phyloP scores from a whole-genome alignment of 2,797 vertebrate genomes.

The Cyclura pinguis region DNA sequence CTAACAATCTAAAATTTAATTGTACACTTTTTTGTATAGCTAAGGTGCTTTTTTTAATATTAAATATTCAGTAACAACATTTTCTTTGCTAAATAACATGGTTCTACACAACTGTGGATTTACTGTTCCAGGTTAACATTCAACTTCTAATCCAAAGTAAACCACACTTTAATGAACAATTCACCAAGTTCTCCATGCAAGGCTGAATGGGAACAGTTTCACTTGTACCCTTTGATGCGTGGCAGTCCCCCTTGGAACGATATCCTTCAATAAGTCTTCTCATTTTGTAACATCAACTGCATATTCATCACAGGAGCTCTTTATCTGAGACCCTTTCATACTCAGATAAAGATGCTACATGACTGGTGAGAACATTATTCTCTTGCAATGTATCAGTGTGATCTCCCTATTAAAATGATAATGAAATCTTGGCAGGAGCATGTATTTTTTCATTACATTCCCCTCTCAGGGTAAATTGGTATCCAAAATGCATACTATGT shows the following conservation, averaged over 20 bases:
- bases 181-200: background rate
- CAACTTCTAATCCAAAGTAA: background rate
- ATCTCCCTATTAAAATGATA: constrained; percentile 58
- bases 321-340: constrained; percentile 47
- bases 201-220: background rate
- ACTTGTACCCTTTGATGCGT: background rate
- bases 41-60: background rate
- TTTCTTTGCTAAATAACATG: background rate
- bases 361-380: constrained; percentile 38
- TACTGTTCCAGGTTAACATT: background rate
- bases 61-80: background rate
- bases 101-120: background rate
- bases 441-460: constrained; percentile 42
- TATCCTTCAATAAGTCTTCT: constrained; percentile 6
- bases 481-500: constrained; percentile 29
- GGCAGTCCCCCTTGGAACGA: background rate
- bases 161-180: background rate
- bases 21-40: background rate
- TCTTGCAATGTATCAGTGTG: constrained; percentile 23
- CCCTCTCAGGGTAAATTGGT: constrained; percentile 9
- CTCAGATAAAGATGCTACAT: constrained; percentile 45
- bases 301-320: constrained; percentile 41
- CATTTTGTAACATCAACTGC: background rate
- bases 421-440: constrained; percentile 28
- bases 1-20: background rate